These are phyloP conservation scores for Pandion haliaetus DNA, from an alignment of 2,113 vertebrate genomes.

Conservation along the genomic window DNA sequence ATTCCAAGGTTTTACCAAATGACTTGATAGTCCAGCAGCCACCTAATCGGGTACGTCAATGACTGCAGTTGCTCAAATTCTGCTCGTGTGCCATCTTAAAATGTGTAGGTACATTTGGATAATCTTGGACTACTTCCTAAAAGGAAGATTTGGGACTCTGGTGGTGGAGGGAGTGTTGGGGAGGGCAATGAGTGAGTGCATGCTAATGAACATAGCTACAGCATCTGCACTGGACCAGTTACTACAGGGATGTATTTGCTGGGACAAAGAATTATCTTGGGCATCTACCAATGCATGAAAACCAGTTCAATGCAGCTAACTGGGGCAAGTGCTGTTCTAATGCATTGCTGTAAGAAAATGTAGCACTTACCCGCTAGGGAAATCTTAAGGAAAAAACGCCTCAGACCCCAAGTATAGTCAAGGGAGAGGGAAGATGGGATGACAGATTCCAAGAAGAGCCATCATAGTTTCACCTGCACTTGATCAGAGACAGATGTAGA, in stretches of 20 bases:
- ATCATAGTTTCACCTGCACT: neutral
- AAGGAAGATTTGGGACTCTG: neutral
- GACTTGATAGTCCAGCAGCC: neutral
- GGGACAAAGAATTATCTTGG: neutral
- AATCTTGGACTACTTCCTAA: neutral
- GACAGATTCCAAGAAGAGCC: neutral
- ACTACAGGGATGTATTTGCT: neutral
- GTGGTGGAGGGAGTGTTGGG: neutral
- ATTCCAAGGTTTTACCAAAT: neutral
- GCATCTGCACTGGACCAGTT: neutral
- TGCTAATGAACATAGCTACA: neutral
- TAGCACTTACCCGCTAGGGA: neutral
- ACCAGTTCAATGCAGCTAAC: neutral
- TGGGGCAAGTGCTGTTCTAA: neutral
- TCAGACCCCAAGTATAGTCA: neutral
- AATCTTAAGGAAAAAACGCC: neutral
- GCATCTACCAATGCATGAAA: neutral
- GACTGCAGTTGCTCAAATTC: neutral
- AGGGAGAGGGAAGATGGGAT: neutral
- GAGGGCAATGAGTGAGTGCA: rapidly evolving
- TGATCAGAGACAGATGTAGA: neutral
- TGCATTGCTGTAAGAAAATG: neutral
- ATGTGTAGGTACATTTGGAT: neutral
- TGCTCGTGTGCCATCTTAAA: neutral
- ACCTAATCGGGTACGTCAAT: neutral